phyloP scores from a whole-genome alignment of 2,113 vertebrate genomes.

The Ailuropoda melanoleuca region DNA sequence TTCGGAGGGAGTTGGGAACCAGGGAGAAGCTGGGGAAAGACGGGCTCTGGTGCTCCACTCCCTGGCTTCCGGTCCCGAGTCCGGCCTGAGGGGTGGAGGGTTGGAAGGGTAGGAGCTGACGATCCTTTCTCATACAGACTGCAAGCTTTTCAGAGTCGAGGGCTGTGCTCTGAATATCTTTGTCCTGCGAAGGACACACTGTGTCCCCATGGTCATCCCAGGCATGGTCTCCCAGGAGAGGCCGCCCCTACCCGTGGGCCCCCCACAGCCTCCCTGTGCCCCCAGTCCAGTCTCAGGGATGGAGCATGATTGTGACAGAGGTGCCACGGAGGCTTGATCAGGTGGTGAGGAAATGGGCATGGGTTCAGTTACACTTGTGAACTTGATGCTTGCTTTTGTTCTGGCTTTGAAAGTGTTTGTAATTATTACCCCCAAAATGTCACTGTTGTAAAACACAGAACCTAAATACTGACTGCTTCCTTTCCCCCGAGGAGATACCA shows the following conservation, averaged over 20 bases:
- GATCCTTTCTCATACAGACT: neutral
- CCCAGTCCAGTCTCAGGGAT: neutral
- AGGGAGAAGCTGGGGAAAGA: neutral
- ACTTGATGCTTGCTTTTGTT: neutral
- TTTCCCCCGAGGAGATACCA: neutral
- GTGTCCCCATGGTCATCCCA: neutral
- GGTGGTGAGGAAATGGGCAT: no score
- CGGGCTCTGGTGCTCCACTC: neutral
- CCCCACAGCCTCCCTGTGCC: neutral
- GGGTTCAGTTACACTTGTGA: neutral
- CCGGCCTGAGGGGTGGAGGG: no score
- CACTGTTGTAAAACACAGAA: neutral
- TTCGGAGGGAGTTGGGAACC: neutral
- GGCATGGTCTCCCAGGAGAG: neutral
- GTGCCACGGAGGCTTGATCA: neutral
- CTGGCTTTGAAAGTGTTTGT: neutral
- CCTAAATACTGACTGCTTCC: neutral
- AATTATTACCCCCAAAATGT: neutral
- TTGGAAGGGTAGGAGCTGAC: no score
- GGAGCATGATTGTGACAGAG: neutral
- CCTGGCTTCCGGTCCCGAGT: neutral
- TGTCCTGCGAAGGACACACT: neutral
- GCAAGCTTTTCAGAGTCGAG: neutral
- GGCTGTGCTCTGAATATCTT: neutral
- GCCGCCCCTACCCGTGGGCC: neutral